Conservation (phyloP, 2,797 vertebrate genomes). For the Tadarida brasiliensis region DNA sequence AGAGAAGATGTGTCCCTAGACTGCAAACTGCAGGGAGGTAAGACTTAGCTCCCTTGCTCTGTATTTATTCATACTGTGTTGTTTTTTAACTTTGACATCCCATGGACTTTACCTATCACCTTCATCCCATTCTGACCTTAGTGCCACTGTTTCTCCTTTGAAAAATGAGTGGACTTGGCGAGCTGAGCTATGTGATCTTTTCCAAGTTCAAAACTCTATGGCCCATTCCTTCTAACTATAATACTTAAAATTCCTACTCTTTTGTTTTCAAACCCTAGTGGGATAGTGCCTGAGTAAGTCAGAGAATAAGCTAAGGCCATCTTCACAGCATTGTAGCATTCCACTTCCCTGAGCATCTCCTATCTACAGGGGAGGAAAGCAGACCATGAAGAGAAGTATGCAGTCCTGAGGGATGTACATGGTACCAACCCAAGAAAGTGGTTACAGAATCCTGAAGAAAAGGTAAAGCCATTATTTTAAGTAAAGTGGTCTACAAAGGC, state of each 20-base stretch:
- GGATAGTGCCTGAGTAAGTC: accelerated
- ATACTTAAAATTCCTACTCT: neutral
- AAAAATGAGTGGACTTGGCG: neutral
- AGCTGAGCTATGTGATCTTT: neutral
- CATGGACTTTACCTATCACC: neutral
- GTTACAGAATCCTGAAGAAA: neutral
- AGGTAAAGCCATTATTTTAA: neutral
- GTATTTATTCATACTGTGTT: neutral
- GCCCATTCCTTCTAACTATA: neutral
- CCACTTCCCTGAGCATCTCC: neutral
- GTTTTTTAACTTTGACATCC: neutral
- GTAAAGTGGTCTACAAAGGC: neutral
- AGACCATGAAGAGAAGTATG: neutral
- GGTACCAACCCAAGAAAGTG: neutral
- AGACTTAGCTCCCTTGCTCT: neutral
- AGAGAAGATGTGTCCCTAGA: neutral
- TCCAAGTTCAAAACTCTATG: neutral
- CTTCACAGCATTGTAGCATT: neutral
- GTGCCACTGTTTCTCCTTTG: neutral
- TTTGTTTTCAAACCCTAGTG: neutral
- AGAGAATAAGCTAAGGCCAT: neutral
- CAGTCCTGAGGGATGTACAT: neutral
- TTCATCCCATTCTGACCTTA: neutral
- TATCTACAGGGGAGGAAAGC: neutral
- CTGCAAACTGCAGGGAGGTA: neutral